phyloP scores from a whole-genome alignment of 2,113 vertebrate species.

The Pollachius pollachius region DNA sequence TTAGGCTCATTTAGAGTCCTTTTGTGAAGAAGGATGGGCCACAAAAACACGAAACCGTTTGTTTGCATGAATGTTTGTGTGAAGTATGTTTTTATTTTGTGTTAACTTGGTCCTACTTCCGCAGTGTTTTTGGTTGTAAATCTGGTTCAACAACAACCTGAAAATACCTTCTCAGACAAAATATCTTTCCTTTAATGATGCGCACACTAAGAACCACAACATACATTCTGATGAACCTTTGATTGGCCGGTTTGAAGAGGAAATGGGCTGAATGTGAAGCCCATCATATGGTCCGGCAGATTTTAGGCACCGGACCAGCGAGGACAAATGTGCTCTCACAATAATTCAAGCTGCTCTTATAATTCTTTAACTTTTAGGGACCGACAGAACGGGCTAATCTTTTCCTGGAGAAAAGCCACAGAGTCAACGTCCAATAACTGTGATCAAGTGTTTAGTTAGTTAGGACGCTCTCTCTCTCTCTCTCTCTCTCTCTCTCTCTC shows the following conservation, averaged over 20 bases:
- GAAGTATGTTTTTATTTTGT: conserved; percentile 6
- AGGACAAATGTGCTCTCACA: conserved; percentile 82
- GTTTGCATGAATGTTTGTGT: conserved; percentile 17
- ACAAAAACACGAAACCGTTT: conserved; percentile 47
- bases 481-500: conserved; percentile 70
- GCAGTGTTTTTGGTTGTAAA: conserved; percentile 15
- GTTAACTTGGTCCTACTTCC: conserved; percentile 20
- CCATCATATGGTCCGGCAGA: conserved; percentile 85
- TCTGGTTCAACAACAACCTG: too few species aligned
- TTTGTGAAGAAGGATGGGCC: conserved; percentile 45
- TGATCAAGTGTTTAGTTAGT: conserved; percentile 73
- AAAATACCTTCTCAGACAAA: conserved; percentile 33
- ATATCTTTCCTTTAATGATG: not conserved
- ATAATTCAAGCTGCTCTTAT: conserved; percentile 84
- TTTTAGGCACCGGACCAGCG: conserved; percentile 78
- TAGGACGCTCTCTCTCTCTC: conserved; percentile 67
- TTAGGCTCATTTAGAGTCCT: conserved; percentile 60
- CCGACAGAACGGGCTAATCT: conserved; percentile 72
- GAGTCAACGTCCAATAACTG: conserved; percentile 74
- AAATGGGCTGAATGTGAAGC: conserved; percentile 76
- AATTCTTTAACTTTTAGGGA: conserved; percentile 81
- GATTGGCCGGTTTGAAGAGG: conserved; percentile 75
- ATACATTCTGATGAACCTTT: conserved; percentile 18
- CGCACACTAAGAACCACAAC: too few species aligned
- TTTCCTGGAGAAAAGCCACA: conserved; percentile 72